Evolutionary conservation across 2,888 invertebrate genomes (phyloP).

Genomic region (Stegana nigrithorax): DNA sequence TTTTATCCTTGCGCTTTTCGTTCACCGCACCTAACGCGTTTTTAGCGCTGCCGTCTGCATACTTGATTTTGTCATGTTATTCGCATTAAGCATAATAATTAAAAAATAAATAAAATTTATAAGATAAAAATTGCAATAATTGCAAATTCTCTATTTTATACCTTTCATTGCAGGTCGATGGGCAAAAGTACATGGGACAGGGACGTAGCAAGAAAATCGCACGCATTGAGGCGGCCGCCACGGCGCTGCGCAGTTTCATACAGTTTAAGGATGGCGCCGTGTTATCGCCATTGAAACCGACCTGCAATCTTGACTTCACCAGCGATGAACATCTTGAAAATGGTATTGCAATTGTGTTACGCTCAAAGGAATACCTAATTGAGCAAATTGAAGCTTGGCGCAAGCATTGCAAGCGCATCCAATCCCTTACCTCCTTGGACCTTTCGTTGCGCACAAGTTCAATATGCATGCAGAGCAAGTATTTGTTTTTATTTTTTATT

Average conservation of each 20-base stretch:
- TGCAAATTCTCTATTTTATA: conserved; percentile 11
- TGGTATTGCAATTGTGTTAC: conserved; percentile 57
- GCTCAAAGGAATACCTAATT: conserved; percentile 52
- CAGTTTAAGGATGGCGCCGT: conserved; percentile 71
- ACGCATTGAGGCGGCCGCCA: conserved; percentile 72
- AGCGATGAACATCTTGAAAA: conserved; percentile 70
- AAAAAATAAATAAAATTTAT: too few species aligned
- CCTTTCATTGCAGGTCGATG: conserved; percentile 69
- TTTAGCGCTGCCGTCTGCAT: too few species aligned
- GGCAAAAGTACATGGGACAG: conserved; percentile 71
- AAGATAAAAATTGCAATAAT: too few species aligned
- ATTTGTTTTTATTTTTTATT: conserved; percentile 55
- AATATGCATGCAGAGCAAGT: conserved; percentile 69
- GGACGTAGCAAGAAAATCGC: conserved; percentile 73
- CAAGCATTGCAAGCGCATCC: conserved; percentile 56
- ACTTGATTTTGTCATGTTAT: too few species aligned
- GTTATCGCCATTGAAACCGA: conserved; percentile 64
- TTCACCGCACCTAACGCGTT: too few species aligned
- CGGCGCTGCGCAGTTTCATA: conserved; percentile 72
- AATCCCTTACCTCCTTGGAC: conserved; percentile 53
- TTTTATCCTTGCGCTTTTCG: too few species aligned
- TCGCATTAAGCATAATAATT: too few species aligned
- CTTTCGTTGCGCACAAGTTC: conserved; percentile 50
- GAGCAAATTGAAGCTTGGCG: conserved; percentile 56
- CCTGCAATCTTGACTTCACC: conserved; percentile 70